phyloP scores from a whole-genome alignment of 2,113 vertebrate genomes.

The Spizaetus ornatus region DNA sequence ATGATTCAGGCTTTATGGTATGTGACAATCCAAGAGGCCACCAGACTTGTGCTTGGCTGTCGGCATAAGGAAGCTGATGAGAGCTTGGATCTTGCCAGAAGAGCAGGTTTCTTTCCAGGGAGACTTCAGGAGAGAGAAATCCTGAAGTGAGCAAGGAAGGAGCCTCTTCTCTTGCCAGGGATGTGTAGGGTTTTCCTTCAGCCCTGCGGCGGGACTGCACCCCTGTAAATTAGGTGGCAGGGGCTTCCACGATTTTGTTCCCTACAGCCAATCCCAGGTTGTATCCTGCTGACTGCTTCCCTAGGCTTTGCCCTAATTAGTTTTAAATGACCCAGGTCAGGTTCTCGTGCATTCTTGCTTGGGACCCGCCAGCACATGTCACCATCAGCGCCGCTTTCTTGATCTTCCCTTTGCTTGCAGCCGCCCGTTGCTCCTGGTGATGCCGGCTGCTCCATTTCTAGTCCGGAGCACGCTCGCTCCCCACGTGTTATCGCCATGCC shows the following conservation, averaged over 20 bases:
- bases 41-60: conserved; percentile 23
- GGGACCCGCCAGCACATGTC: neutral
- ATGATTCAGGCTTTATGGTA: conserved; percentile 57
- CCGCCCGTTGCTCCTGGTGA: neutral
- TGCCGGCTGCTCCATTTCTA: neutral
- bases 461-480: neutral
- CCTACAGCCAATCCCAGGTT: neutral
- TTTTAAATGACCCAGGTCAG: neutral
- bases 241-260: neutral
- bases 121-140: neutral
- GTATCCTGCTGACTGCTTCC: neutral
- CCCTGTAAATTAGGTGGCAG: neutral
- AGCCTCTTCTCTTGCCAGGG: neutral
- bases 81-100: conserved; percentile 13
- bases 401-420: neutral
- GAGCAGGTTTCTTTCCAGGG: neutral
- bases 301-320: neutral
- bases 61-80: neutral
- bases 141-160: neutral
- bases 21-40: conserved; percentile 61
- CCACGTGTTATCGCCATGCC: neutral
- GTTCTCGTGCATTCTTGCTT: rapidly evolving
- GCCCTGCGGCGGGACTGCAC: rapidly evolving
- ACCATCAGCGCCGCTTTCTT: rapidly evolving
- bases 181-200: neutral